phyloP scores from a whole-genome alignment of 2,113 vertebrate species.

The Pipra filicauda region DNA sequence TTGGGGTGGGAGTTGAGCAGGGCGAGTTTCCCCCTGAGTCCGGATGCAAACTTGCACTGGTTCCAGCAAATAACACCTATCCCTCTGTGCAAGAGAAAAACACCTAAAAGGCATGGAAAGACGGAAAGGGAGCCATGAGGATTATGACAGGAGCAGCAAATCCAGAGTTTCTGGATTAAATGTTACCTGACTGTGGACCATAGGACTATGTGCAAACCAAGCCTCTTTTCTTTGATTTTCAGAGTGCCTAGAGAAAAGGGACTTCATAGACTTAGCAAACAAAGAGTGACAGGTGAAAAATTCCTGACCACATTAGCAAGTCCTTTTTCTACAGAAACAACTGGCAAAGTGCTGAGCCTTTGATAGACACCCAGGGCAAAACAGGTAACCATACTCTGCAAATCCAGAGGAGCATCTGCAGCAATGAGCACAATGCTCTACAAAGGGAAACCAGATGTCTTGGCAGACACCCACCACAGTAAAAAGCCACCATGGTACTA shows the following conservation, averaged over 20 bases:
- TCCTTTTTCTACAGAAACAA: background rate
- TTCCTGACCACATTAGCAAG: background rate
- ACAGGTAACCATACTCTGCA: background rate
- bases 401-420: background rate
- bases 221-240: background rate
- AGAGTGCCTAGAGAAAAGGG: background rate
- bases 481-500: background rate
- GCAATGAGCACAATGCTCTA: background rate
- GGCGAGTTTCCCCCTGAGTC: accelerated
- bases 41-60: background rate
- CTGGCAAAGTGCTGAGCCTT: background rate
- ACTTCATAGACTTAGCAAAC: background rate
- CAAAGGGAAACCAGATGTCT: background rate
- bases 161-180: background rate
- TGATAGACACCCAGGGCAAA: background rate
- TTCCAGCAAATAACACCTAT: background rate
- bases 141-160: background rate
- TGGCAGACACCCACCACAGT: background rate
- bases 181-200: background rate
- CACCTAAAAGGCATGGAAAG: background rate
- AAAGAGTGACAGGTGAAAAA: background rate
- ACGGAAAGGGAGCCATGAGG: background rate
- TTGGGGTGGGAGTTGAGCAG: accelerated
- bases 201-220: background rate
- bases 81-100: background rate